phyloP scores from a whole-genome alignment of 1,140 invertebrate species.

The Chlorops oryzae region DNA sequence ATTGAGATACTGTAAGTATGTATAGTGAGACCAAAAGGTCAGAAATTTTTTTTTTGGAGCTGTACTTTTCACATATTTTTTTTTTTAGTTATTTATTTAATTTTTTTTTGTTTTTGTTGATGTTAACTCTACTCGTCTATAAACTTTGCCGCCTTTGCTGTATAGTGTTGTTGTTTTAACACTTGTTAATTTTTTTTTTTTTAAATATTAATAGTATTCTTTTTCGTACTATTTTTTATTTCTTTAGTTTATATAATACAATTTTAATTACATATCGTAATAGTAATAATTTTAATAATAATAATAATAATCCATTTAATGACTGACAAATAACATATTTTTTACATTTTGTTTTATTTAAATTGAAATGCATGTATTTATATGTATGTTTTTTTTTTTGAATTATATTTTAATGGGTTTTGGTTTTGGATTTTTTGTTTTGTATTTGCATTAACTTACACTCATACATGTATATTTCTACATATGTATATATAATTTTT shows the following conservation, averaged over 20 bases:
- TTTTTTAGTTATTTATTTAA: not conserved
- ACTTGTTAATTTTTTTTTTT: not conserved
- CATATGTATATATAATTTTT: constrained; percentile 1
- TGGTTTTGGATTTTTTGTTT: not conserved
- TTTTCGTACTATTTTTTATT: constrained; percentile 2
- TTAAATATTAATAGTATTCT: constrained; percentile 8
- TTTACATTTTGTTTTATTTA: not conserved
- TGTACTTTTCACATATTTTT: not conserved
- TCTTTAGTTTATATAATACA: constrained; percentile 2
- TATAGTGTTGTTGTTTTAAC: not conserved
- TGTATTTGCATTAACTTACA: not conserved
- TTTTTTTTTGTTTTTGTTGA: no score
- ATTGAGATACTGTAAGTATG: no score
- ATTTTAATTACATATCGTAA: not conserved
- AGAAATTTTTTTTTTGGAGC: not conserved
- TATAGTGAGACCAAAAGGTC: no score
- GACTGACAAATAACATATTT: no score
- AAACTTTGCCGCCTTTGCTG: no score
- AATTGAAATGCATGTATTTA: constrained; percentile 10
- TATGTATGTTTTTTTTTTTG: constrained; percentile 3
- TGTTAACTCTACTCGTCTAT: no score
- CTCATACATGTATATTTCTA: constrained; percentile 1
- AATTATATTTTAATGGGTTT: constrained; percentile 1
- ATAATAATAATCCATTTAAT: not conserved
- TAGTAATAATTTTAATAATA: not conserved